phyloP scores from a whole-genome alignment of 2,113 vertebrate genomes.

The Stomatorhinus ivindoensis region DNA sequence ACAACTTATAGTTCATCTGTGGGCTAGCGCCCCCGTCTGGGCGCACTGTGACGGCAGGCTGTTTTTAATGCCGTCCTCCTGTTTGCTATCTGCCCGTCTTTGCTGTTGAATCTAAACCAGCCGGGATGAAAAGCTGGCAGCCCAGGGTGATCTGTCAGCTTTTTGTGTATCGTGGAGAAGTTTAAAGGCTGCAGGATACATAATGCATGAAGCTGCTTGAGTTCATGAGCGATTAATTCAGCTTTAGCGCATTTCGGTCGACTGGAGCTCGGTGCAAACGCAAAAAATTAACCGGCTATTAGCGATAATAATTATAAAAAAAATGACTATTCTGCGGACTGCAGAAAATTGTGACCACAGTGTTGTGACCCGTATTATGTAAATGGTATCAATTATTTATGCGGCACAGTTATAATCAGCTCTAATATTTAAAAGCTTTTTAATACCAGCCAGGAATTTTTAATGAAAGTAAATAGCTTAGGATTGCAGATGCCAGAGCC shows the following conservation, averaged over 20 bases:
- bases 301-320: neutral
- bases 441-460: slow-evolving; percentile 1
- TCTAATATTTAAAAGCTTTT: slow-evolving; percentile 14
- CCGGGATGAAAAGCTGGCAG: neutral
- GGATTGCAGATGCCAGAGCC: neutral
- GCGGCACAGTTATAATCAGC: neutral
- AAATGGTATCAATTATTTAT: slow-evolving; percentile 2
- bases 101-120: slow-evolving; percentile 20
- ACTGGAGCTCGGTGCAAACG: neutral
- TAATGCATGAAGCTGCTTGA: neutral
- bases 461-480: slow-evolving; percentile 9
- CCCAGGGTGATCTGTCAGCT: neutral
- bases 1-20: slow-evolving; percentile 44
- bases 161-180: neutral
- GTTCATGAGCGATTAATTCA: neutral
- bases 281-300: neutral
- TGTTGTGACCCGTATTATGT: slow-evolving; percentile 10
- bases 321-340: neutral
- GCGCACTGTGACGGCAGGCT: slow-evolving; percentile 59
- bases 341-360: neutral
- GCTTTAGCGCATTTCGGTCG: neutral
- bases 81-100: slow-evolving; percentile 37
- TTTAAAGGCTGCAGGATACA: slow-evolving; percentile 10
- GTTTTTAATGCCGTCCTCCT: slow-evolving; percentile 34
- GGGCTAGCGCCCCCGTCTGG: slow-evolving; percentile 84